phyloP scores from a whole-genome alignment of 2,888 invertebrate genomes.

The Rhingia campestris region DNA sequence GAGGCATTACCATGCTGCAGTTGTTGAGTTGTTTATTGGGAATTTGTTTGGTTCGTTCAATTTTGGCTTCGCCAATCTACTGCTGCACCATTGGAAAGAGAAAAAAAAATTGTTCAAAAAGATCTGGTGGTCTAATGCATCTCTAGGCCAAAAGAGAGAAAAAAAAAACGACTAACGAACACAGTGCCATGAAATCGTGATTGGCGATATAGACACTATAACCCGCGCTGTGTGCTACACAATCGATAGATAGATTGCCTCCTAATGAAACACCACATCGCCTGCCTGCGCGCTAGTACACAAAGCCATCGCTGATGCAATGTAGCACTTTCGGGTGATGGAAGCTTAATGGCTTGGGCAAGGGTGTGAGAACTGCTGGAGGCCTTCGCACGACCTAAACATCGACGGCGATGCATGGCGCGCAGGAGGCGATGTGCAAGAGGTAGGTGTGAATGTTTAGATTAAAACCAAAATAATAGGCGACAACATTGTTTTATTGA shows the following conservation, averaged over 20 bases:
- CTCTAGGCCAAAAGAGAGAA: constrained; percentile 26
- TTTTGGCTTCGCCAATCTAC: constrained; percentile 46
- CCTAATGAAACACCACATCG: constrained; percentile 67
- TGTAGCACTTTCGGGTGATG: constrained; percentile 72
- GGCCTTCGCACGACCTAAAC: constrained; percentile 67
- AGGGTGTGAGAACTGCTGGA: constrained; percentile 74
- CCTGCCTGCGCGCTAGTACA: constrained; percentile 9
- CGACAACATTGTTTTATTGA: constrained; percentile 65
- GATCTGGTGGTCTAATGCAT: constrained; percentile 68
- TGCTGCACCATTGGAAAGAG: constrained; percentile 14
- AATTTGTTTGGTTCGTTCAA: constrained; percentile 21
- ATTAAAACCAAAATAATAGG: constrained; percentile 56
- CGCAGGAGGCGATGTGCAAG: constrained; percentile 1
- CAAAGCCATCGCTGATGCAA: constrained; percentile 55
- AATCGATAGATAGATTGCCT: constrained; percentile 71
- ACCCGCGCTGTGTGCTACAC: constrained; percentile 49
- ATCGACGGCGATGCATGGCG: background rate
- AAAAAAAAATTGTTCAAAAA: constrained; percentile 30
- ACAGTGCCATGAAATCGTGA: constrained; percentile 68
- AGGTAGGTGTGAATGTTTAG: constrained; percentile 64
- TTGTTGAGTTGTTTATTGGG: constrained; percentile 68
- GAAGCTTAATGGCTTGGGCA: constrained; percentile 71
- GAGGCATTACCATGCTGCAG: constrained; percentile 59
- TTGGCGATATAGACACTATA: constrained; percentile 71
- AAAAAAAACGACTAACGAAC: constrained; percentile 20